Conservation (phyloP, 2,888 invertebrate genomes). For the Apeira syringaria region DNA sequence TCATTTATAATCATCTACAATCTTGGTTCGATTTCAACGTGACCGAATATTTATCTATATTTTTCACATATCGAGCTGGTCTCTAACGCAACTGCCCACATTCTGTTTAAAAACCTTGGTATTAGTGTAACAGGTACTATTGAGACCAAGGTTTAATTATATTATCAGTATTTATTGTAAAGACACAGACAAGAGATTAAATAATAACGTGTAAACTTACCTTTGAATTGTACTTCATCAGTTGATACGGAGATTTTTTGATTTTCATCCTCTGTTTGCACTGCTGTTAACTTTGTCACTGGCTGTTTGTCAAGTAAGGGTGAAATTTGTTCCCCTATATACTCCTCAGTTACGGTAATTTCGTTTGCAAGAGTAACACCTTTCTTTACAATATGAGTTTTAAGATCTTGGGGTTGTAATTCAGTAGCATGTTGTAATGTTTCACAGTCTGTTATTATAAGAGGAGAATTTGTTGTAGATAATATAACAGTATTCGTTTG, state of each 20-base stretch:
- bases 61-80: no score
- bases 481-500: constrained; percentile 49
- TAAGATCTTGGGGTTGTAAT: constrained; percentile 49
- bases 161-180: no score
- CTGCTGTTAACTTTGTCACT: constrained; percentile 42
- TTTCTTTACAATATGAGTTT: constrained; percentile 52
- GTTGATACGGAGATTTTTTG: constrained; percentile 50
- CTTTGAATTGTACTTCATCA: constrained; percentile 52
- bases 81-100: no score
- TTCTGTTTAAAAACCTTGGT: no score
- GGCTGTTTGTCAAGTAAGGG: constrained; percentile 45
- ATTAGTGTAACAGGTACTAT: no score
- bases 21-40: no score
- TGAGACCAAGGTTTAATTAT: no score
- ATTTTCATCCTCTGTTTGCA: constrained; percentile 45
- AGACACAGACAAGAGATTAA: no score
- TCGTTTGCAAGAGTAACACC: constrained; percentile 56
- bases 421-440: constrained; percentile 65
- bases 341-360: constrained; percentile 57
- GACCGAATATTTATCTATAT: no score
- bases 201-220: constrained; percentile 45
- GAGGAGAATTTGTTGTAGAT: constrained; percentile 56
- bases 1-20: no score
- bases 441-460: constrained; percentile 63
- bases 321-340: constrained; percentile 56